These are phyloP conservation scores for Anoplolepis gracilipes DNA, from an alignment of 1,140 invertebrate species.

Conservation along the genomic window DNA sequence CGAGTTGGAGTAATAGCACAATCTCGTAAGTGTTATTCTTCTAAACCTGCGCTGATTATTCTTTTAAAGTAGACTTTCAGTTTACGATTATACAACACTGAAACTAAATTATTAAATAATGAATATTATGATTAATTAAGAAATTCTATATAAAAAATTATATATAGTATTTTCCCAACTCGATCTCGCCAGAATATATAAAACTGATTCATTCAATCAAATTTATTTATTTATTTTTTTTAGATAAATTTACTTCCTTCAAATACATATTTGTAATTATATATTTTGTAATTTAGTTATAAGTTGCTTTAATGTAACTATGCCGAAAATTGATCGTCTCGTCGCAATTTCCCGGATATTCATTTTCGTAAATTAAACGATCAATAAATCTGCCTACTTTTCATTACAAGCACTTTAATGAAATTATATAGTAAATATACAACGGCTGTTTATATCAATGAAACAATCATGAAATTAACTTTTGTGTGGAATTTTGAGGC, in stretches of 20 bases:
- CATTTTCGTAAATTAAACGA: conserved; percentile 22
- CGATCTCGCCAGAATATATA: background rate
- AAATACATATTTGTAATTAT: background rate
- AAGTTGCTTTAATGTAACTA: background rate
- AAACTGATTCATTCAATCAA: background rate
- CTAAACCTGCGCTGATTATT: background rate
- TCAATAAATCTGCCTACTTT: conserved; percentile 12
- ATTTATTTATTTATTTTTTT: background rate
- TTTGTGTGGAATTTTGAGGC: background rate
- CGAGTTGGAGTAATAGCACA: background rate
- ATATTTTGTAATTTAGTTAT: no score
- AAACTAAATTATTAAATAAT: no score
- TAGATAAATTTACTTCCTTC: background rate
- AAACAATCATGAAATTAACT: conserved; percentile 14
- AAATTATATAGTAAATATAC: background rate
- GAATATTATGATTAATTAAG: no score
- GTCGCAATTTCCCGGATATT: background rate
- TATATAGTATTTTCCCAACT: no score
- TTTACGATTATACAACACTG: no score
- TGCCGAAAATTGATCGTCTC: background rate
- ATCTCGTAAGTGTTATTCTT: background rate
- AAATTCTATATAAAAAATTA: no score
- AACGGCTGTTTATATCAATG: background rate
- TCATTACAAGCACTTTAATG: background rate
- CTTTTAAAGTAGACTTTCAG: background rate